Evolutionary conservation across 2,888 invertebrate genomes (phyloP), one percentile per base, ranked within the genome.

Genomic region (Scaptomyza polygonia): DNA sequence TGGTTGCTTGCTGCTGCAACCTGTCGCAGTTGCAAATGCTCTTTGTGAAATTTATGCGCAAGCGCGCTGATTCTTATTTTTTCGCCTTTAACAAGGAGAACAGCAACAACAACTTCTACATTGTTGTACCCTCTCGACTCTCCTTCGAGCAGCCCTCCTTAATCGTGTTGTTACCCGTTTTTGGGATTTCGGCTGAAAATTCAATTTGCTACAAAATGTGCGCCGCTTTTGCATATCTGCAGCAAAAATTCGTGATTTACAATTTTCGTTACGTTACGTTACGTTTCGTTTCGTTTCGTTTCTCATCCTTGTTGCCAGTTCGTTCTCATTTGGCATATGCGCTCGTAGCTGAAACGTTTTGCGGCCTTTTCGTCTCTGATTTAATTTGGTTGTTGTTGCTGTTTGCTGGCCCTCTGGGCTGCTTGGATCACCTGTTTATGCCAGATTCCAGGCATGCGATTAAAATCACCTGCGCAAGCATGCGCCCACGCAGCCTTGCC

Each of bases 391-490:
- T 59, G 30, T 29, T 57, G 52, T 49, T 55, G 42, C 5, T 45
- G 53, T 18, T 18, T 30, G 52, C 58, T 54, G 56, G 58, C 63
- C 54, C 63, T 64, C 58, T 59, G 49, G 29, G 32, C 34, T 51
- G 14, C 39, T 39, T 64, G 68, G 77, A 90, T 89, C 89, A 89
- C 89, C 89, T 89, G 89, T 89, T 89, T 84, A 85, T 88, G 81
- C 79, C 89, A 89, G 90, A 90, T 89, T 89, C 88, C 90, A 77
- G 88, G 86, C 89, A 89, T 88, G 79, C 89, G 89, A 89, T 89
- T 90, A 90, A 89, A 89, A 89, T 89, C 89, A 89, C 90, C 89
- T 89, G 90, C 89, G 86, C 88, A 70, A 81, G 86, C 88, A 79
- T 84, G 88, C 85, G 85, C 85, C 85, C 85, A 85, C 85, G 88